Evolutionary conservation across 2,888 invertebrate species (phyloP).

Genomic region (Amblyteles armatorius): DNA sequence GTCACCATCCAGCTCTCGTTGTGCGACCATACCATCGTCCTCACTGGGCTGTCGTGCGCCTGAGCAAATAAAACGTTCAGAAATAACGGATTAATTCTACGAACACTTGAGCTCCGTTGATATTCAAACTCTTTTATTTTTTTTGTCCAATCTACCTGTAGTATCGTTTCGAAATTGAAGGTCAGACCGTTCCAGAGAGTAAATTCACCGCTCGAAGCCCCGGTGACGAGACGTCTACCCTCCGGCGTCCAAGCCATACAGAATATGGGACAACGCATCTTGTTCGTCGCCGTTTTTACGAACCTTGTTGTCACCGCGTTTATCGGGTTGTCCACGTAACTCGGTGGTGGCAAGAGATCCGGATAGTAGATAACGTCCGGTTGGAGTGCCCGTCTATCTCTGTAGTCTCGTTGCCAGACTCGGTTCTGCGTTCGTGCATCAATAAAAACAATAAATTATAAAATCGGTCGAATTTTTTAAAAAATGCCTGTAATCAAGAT

Average conservation of each 20-base stretch:
- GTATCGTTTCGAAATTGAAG: conserved; percentile 99
- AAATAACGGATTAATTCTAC: background rate
- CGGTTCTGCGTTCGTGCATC: conserved; percentile 88
- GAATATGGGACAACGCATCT: conserved; percentile 99
- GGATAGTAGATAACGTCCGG: conserved; percentile 98
- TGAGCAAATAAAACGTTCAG: conserved; percentile 81
- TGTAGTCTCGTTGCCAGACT: conserved; percentile 97
- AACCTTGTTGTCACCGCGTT: conserved; percentile 98
- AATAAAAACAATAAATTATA: conserved; percentile 3
- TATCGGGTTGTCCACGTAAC: conserved; percentile 97
- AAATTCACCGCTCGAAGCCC: conserved; percentile 99
- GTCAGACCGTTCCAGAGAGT: conserved; percentile 99
- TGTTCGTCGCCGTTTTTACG: conserved; percentile 99
- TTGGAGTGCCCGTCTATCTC: conserved; percentile 95
- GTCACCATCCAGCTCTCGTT: conserved; percentile 99
- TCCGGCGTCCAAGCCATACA: conserved; percentile 99
- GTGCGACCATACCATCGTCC: conserved; percentile 99
- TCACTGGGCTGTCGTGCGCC: conserved; percentile 99
- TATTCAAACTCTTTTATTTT: background rate
- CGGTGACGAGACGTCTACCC: conserved; percentile 98
- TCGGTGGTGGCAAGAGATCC: conserved; percentile 96
- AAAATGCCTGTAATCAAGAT: background rate
- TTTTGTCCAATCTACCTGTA: conserved; percentile 89
- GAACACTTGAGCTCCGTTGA: background rate
- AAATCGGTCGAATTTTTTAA: background rate